Conservation (phyloP, 2,113 vertebrate species). For the Phylloscopus trochilus region DNA sequence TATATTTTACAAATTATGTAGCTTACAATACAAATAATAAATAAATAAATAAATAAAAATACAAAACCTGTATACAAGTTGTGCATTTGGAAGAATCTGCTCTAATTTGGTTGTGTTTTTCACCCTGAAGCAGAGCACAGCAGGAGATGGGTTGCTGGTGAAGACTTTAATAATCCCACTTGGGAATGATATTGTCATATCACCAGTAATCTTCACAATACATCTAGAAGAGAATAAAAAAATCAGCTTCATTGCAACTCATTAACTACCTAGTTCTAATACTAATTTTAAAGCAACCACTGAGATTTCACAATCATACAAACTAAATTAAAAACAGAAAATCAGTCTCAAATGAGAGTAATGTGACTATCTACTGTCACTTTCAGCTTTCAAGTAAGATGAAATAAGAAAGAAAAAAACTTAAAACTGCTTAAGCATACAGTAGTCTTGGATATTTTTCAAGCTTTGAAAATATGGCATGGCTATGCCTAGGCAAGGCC, state of each 20-base stretch:
- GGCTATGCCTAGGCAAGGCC: neutral
- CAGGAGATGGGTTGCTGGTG: conserved; percentile 89
- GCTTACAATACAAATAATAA: neutral
- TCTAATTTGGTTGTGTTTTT: conserved; percentile 90
- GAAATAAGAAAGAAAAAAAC: neutral
- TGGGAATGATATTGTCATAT: conserved; percentile 96
- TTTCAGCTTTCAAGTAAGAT: neutral
- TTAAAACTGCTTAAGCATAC: conserved; percentile 19
- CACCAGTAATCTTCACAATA: conserved; percentile 98
- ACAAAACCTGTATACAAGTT: conserved; percentile 90
- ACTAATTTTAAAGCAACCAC: neutral
- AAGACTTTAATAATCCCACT: conserved; percentile 97
- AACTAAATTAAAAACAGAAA: neutral
- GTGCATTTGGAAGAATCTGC: conserved; percentile 93
- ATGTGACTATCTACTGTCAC: neutral
- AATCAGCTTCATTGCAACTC: neutral
- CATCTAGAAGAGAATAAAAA: conserved; percentile 74
- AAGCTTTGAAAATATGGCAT: neutral
- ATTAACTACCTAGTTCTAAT: neutral
- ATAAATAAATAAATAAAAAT: neutral
- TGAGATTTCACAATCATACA: neutral
- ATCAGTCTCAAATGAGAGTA: neutral
- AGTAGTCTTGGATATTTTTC: conserved; percentile 8
- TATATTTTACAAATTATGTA: neutral
- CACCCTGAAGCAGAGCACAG: conserved; percentile 91